These are phyloP conservation scores for Heloderma charlesbogerti DNA, from an alignment of 2,113 vertebrate species.

Conservation along the genomic window DNA sequence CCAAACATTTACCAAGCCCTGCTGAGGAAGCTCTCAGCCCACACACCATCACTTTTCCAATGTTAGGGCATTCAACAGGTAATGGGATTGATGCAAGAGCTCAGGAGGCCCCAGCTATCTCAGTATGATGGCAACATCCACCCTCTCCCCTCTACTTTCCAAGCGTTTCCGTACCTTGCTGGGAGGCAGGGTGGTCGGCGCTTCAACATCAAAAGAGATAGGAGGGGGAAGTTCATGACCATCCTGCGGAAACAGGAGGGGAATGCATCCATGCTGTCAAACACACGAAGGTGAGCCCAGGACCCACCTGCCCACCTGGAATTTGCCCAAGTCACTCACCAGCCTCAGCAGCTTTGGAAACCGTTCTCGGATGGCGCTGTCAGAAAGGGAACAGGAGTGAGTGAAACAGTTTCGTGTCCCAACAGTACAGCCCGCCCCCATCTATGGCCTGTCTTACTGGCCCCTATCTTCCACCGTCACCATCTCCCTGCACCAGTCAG, in stretches of 20 bases:
- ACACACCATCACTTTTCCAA: background rate
- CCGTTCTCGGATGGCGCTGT: slow-evolving; percentile 86
- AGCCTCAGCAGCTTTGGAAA: slow-evolving; percentile 91
- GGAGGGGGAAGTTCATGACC: slow-evolving; percentile 89
- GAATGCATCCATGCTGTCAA: background rate
- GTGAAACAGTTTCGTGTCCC: slow-evolving; percentile 41
- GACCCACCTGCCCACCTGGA: background rate
- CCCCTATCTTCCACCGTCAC: background rate
- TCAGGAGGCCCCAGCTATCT: background rate
- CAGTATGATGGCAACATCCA: background rate
- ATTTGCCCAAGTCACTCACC: slow-evolving; percentile 71
- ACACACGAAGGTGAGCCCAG: background rate
- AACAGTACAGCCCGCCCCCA: slow-evolving; percentile 28
- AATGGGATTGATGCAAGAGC: too few relatives aligned
- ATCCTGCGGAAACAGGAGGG: slow-evolving; percentile 75
- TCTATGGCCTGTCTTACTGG: background rate
- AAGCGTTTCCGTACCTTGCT: slow-evolving; percentile 80
- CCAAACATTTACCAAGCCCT: too few relatives aligned
- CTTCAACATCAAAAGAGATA: slow-evolving; percentile 89
- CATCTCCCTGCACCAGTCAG: background rate
- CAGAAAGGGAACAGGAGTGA: slow-evolving; percentile 71
- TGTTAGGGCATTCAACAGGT: background rate
- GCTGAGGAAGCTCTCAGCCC: too few relatives aligned
- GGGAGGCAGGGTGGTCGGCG: slow-evolving; percentile 83
- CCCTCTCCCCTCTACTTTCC: accelerated